Conservation (phyloP, 2,888 invertebrate genomes). For the Diachrysia chrysitis region DNA sequence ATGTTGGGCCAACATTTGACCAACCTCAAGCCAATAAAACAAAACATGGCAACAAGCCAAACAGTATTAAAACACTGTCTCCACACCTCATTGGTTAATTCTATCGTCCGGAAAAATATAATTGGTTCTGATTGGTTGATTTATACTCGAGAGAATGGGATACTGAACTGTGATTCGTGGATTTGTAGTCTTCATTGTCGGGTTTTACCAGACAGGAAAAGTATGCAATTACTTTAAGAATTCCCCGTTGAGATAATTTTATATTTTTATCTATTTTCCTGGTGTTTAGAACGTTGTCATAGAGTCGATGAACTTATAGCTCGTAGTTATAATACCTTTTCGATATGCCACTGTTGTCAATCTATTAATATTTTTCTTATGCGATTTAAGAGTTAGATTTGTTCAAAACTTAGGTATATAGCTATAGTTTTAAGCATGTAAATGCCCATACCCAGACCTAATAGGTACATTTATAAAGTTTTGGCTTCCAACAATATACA, state of each 20-base stretch:
- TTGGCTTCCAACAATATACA: no score
- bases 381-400: no score
- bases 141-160: not conserved
- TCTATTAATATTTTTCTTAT: no score
- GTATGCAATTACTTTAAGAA: constrained; percentile 8
- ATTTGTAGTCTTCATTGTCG: not conserved
- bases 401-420: no score
- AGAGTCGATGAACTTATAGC: no score
- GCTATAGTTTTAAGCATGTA: no score
- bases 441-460: no score
- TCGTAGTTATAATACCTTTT: no score
- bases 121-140: constrained; percentile 19
- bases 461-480: no score
- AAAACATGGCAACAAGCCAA: not conserved
- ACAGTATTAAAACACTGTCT: not conserved
- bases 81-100: constrained; percentile 14
- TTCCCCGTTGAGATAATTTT: constrained; percentile 16
- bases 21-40: not conserved
- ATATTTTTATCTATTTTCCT: no score
- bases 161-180: constrained; percentile 2
- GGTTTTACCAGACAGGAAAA: constrained; percentile 36
- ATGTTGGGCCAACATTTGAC: not conserved
- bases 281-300: no score
- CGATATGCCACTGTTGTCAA: no score
- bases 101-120: constrained; percentile 1